phyloP scores from a whole-genome alignment of 2,113 vertebrate genomes.

The Perca flavescens region DNA sequence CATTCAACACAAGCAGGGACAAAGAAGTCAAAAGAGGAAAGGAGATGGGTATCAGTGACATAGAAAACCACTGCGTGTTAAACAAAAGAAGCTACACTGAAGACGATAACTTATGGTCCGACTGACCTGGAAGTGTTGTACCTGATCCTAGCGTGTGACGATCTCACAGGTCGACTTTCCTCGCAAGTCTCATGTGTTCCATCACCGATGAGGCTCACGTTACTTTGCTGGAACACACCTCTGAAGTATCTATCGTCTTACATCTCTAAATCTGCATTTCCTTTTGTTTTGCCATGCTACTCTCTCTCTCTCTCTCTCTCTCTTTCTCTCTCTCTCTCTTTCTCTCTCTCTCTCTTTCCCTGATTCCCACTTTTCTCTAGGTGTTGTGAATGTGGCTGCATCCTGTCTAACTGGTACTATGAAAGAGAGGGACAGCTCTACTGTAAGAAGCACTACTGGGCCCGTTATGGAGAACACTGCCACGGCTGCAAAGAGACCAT shows the following conservation, averaged over 20 bases:
- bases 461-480: constrained; percentile 92
- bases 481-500: constrained; percentile 93
- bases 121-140: constrained; percentile 27
- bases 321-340: background rate
- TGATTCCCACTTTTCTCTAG: constrained; percentile 72
- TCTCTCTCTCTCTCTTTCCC: background rate
- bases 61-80: background rate
- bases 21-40: background rate
- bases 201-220: constrained; percentile 31
- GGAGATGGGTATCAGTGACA: constrained; percentile 3
- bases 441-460: constrained; percentile 98
- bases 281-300: constrained; percentile 12
- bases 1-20: background rate
- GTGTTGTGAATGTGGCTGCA: constrained; percentile 91
- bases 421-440: constrained; percentile 93
- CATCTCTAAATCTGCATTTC: constrained; percentile 9
- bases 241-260: constrained; percentile 17
- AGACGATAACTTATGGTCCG: background rate
- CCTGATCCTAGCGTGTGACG: constrained; percentile 13
- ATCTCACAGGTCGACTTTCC: constrained; percentile 32
- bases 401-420: constrained; percentile 94
- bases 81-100: constrained; percentile 7
- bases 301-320: background rate
- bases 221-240: constrained; percentile 16
- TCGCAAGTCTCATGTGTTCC: constrained; percentile 29